Evolutionary conservation across 2,113 vertebrate species (phyloP).

Genomic region (Zosterops borbonicus): DNA sequence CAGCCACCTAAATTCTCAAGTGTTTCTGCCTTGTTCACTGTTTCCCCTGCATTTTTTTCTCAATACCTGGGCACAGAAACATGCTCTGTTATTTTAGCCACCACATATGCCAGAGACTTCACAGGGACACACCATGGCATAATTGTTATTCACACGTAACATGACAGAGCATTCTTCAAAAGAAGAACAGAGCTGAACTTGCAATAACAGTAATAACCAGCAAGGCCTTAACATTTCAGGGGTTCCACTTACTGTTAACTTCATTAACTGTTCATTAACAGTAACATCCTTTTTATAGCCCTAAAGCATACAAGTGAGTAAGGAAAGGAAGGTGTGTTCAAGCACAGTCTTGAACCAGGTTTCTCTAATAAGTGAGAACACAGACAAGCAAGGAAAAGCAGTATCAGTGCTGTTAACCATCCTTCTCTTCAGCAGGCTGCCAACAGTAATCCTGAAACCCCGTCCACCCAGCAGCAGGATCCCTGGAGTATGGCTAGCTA

Average conservation of each 20-base stretch:
- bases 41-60: neutral
- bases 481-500: neutral
- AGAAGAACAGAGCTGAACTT: neutral
- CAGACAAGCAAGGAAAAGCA: neutral
- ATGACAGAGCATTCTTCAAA: neutral
- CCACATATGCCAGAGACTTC: neutral
- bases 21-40: neutral
- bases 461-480: neutral
- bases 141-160: neutral
- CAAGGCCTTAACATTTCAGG: neutral
- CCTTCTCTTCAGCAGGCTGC: neutral
- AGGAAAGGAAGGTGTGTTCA: neutral
- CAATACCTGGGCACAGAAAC: neutral
- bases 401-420: neutral
- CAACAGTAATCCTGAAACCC: neutral
- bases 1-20: neutral
- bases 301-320: neutral
- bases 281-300: neutral
- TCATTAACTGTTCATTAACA: neutral
- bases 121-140: neutral
- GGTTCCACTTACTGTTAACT: neutral
- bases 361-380: neutral
- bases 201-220: neutral
- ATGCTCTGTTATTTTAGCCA: neutral
- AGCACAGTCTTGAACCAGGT: fast-evolving